phyloP scores from a whole-genome alignment of 23 tunicate genomes.

The Trididemnum clinides region DNA sequence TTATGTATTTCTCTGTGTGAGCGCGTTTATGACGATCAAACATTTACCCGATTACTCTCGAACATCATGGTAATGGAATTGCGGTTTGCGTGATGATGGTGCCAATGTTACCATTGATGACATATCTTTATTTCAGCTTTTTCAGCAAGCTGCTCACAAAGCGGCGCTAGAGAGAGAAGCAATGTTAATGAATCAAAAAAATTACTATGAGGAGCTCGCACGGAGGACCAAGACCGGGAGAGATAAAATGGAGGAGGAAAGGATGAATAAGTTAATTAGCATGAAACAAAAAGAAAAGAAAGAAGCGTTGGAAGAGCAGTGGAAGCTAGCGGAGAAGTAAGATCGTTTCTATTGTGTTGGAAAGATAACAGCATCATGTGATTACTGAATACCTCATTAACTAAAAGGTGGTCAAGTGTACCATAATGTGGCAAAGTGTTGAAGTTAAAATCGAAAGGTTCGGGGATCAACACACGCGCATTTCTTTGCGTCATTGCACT shows the following conservation, averaged over 20 bases:
- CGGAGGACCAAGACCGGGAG: slow-evolving; percentile 25
- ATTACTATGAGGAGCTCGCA: slow-evolving; percentile 42
- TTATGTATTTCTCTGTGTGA: not conserved
- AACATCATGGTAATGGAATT: too few relatives aligned
- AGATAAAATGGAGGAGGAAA: slow-evolving; percentile 49
- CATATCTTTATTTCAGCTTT: not conserved
- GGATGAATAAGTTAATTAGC: slow-evolving; percentile 23
- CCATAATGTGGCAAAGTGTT: too few relatives aligned
- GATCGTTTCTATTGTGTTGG: not conserved
- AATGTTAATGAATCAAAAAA: slow-evolving; percentile 29
- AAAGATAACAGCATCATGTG: too few relatives aligned
- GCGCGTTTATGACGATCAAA: not conserved
- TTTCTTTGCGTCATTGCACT: too few relatives aligned
- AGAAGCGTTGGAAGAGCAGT: slow-evolving; percentile 61
- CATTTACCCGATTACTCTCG: not conserved
- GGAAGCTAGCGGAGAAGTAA: slow-evolving; percentile 63
- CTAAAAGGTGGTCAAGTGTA: too few relatives aligned
- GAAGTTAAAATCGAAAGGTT: too few relatives aligned
- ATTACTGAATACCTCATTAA: too few relatives aligned
- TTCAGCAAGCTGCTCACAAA: not conserved
- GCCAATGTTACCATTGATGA: too few relatives aligned
- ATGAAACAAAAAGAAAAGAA: slow-evolving; percentile 43
- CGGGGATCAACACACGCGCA: too few relatives aligned
- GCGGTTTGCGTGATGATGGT: too few relatives aligned
- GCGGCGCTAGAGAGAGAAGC: slow-evolving; percentile 40